Evolutionary conservation across 2,888 invertebrate species (phyloP).

Genomic region (Thysanoteuthis rhombus): DNA sequence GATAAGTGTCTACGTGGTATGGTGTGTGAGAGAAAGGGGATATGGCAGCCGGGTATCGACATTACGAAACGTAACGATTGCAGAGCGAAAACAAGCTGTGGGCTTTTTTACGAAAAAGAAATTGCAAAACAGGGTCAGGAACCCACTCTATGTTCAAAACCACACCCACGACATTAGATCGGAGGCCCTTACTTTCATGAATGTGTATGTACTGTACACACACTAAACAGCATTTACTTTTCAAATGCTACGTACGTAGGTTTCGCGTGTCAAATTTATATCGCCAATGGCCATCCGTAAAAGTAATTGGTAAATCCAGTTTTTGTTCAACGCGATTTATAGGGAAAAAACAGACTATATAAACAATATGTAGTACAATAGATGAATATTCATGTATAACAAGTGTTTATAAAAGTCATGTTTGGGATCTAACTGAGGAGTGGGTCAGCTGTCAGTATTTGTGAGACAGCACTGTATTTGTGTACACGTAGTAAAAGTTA

Average conservation of each 20-base stretch:
- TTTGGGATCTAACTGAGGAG: not conserved
- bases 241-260: not conserved
- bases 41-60: conserved; percentile 12
- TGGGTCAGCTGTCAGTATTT: not conserved
- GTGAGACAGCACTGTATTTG: not conserved
- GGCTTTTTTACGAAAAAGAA: not conserved
- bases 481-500: not conserved
- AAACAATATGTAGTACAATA: not conserved
- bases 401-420: not conserved
- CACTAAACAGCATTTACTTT: not conserved
- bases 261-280: not conserved
- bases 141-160: not conserved
- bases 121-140: not conserved
- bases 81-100: not conserved
- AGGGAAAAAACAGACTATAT: not conserved
- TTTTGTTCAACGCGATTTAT: not conserved
- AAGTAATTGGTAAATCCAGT: not conserved
- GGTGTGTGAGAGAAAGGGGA: not conserved
- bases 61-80: not conserved
- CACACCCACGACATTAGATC: not conserved
- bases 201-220: not conserved
- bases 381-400: not conserved
- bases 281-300: not conserved
- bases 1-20: not conserved
- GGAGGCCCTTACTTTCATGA: not conserved